These are phyloP conservation scores for Aegotheles bennettii DNA, from an alignment of 2,113 vertebrate species.

Conservation along the genomic window DNA sequence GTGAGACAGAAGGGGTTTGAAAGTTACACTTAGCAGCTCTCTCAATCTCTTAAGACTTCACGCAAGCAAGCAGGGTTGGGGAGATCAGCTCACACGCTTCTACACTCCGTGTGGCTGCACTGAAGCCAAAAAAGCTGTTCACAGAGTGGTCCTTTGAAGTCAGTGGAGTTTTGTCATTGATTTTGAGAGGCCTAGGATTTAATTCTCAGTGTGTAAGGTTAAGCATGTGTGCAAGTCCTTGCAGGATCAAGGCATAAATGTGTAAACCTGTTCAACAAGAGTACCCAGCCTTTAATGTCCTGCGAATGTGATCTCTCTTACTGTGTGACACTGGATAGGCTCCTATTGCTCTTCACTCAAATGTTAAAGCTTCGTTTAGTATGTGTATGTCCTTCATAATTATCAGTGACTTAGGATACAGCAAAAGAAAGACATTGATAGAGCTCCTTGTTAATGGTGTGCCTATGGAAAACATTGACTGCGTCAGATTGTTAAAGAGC, in stretches of 20 bases:
- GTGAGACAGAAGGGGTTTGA: background rate
- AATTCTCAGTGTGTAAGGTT: background rate
- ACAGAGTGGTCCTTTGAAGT: slow-evolving; percentile 25
- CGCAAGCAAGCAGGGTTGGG: background rate
- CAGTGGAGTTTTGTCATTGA: slow-evolving; percentile 36
- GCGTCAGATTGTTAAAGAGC: slow-evolving; percentile 2
- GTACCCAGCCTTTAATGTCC: background rate
- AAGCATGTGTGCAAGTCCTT: slow-evolving; percentile 54
- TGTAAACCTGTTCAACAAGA: slow-evolving; percentile 55
- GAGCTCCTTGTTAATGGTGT: background rate
- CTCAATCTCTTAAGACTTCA: slow-evolving; percentile 10
- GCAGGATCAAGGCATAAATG: slow-evolving; percentile 40
- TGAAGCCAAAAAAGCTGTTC: background rate
- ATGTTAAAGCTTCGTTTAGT: background rate
- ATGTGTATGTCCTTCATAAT: background rate
- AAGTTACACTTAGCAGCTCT: background rate
- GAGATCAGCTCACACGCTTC: background rate
- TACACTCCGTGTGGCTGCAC: background rate
- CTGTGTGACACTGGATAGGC: background rate
- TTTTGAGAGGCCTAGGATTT: slow-evolving; percentile 45
- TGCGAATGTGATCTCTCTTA: background rate
- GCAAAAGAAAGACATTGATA: background rate
- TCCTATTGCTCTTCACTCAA: background rate
- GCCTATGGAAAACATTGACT: background rate
- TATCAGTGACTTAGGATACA: background rate